phyloP scores from a whole-genome alignment of 2,888 invertebrate species.

The Drosophila borealis region DNA sequence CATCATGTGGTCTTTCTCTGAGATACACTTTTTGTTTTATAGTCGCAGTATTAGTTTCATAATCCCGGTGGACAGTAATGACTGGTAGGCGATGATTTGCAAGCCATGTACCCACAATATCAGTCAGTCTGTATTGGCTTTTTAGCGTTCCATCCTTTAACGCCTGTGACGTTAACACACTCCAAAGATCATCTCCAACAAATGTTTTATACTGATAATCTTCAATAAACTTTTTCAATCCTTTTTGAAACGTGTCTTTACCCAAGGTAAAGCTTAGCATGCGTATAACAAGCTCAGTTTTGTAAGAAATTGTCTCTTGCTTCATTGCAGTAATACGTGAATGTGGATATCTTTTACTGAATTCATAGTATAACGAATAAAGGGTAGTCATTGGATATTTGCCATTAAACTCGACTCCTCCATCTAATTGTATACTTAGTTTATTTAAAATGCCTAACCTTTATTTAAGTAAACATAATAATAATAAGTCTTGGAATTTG shows the following conservation, averaged over 20 bases:
- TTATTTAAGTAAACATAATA: background rate
- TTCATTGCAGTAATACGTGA: slow-evolving; percentile 90
- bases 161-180: slow-evolving; percentile 89
- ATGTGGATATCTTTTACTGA: slow-evolving; percentile 91
- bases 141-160: slow-evolving; percentile 87
- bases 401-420: slow-evolving; percentile 90
- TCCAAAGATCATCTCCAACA: slow-evolving; percentile 92
- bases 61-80: slow-evolving; percentile 89
- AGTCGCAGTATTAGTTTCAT: slow-evolving; percentile 87
- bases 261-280: slow-evolving; percentile 96
- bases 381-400: slow-evolving; percentile 93
- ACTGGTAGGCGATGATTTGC: slow-evolving; percentile 92
- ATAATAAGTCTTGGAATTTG: no score
- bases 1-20: slow-evolving; percentile 90
- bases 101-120: slow-evolving; percentile 93
- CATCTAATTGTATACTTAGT: slow-evolving; percentile 86
- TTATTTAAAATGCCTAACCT: background rate
- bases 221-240: slow-evolving; percentile 89
- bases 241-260: slow-evolving; percentile 90
- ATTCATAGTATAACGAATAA: slow-evolving; percentile 92
- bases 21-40: slow-evolving; percentile 89
- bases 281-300: slow-evolving; percentile 92
- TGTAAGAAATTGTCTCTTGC: slow-evolving; percentile 90
- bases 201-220: slow-evolving; percentile 90
- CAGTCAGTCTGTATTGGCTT: slow-evolving; percentile 87